Evolutionary conservation across 2,113 vertebrate species (phyloP).

Genomic region (Forbesichthys papilliferus): DNA sequence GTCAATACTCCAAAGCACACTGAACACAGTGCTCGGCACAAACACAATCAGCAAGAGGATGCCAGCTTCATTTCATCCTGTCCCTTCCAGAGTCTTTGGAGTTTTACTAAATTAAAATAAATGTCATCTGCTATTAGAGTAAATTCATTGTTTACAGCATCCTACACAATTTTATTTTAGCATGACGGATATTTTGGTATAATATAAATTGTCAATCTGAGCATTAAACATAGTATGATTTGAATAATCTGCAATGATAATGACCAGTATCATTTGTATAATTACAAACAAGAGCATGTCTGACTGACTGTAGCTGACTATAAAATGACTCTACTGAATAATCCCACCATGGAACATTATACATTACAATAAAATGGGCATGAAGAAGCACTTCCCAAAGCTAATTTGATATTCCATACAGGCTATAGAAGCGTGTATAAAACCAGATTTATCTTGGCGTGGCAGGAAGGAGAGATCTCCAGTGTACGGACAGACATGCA

Average conservation of each 20-base stretch:
- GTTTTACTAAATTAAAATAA: no score
- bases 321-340: conserved; percentile 1
- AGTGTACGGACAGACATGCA: conserved; percentile 32
- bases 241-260: conserved; percentile 59
- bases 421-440: not conserved
- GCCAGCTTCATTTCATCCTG: no score
- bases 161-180: not conserved
- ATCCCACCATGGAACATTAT: not conserved
- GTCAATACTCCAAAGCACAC: conserved; percentile 16
- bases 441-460: conserved; percentile 20
- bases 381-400: conserved; percentile 24
- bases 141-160: no score
- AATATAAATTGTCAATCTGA: conserved; percentile 60
- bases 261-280: conserved; percentile 54
- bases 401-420: conserved; percentile 11
- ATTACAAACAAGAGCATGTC: conserved; percentile 50
- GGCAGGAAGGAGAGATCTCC: conserved; percentile 28
- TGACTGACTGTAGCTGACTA: conserved; percentile 23
- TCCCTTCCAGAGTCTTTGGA: no score
- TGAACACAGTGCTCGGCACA: not conserved
- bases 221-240: conserved; percentile 54
- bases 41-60: conserved; percentile 4
- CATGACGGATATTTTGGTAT: conserved; percentile 31
- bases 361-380: conserved; percentile 1
- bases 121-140: no score